A percentile compares a stretch with the other conserved stretches of the same genome.
Conservation (phyloP, 2,888 invertebrate species). For the Barypeithes pellucidus region DNA sequence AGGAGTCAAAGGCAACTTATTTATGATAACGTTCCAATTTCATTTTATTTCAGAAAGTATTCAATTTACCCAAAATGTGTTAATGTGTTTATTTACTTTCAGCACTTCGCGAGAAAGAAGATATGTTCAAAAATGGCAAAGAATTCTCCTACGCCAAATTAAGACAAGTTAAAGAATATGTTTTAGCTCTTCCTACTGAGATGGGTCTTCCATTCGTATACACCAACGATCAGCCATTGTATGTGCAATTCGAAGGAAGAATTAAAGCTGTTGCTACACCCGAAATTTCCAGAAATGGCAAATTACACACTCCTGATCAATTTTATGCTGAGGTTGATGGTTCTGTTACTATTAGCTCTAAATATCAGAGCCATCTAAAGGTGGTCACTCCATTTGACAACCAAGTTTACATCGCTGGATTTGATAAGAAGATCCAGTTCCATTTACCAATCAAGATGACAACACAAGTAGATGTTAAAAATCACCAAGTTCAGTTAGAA, state of each 20-base stretch:
- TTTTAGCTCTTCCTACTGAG: conserved; percentile 79
- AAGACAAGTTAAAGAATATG: conserved; percentile 74
- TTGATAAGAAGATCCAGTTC: conserved; percentile 75
- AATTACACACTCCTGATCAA: conserved; percentile 64
- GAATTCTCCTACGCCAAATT: conserved; percentile 77
- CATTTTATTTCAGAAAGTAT: not conserved
- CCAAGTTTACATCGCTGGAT: conserved; percentile 75
- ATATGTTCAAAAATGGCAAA: conserved; percentile 70
- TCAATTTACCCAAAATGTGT: not conserved
- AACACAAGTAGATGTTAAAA: conserved; percentile 71
- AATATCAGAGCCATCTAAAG: conserved; percentile 76
- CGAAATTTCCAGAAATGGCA: conserved; percentile 61
- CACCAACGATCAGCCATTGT: conserved; percentile 75
- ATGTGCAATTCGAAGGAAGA: conserved; percentile 73
- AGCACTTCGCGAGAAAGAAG: conserved; percentile 69
- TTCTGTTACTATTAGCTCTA: conserved; percentile 73
- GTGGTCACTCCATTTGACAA: conserved; percentile 78
- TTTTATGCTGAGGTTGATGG: conserved; percentile 71
- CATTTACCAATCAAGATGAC: conserved; percentile 73
- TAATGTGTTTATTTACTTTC: conserved; percentile 7
- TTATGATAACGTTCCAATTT: not conserved
- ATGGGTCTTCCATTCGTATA: conserved; percentile 81
- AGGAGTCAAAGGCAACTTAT: not conserved
- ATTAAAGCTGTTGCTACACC: conserved; percentile 70
- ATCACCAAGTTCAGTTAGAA: conserved; percentile 70